Evolutionary conservation across 1,140 invertebrate genomes (phyloP).

Genomic region (Anastrepha obliqua): DNA sequence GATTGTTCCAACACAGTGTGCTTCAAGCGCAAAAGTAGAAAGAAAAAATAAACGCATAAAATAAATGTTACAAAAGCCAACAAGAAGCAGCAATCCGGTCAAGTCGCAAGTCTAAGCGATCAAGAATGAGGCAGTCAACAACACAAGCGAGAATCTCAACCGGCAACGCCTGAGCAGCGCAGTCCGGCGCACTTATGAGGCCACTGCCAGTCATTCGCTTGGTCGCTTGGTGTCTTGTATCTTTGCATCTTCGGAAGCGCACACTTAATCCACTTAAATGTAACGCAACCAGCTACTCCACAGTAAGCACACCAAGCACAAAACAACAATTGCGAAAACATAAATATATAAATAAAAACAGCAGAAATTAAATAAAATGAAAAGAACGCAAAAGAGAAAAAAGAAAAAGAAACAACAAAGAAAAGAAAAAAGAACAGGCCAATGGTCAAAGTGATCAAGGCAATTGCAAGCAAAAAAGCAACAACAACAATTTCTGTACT

Average conservation of each 20-base stretch:
- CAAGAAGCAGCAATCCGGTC: background rate
- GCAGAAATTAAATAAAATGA: conserved; percentile 17
- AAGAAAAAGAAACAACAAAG: background rate
- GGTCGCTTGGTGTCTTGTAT: background rate
- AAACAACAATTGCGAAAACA: background rate
- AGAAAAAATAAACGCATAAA: background rate
- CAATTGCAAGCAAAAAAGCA: background rate
- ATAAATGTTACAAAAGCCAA: background rate
- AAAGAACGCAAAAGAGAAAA: background rate
- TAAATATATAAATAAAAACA: background rate
- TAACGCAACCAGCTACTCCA: conserved; percentile 54
- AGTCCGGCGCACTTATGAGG: background rate
- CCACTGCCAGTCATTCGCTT: background rate
- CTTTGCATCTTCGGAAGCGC: conserved; percentile 51
- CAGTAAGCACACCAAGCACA: background rate
- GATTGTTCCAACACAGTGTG: background rate
- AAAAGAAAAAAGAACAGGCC: conserved; percentile 9
- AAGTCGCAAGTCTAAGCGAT: background rate
- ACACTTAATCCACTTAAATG: conserved; percentile 55
- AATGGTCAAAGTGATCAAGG: conserved; percentile 50
- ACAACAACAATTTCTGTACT: conserved; percentile 16
- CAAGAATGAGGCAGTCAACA: background rate
- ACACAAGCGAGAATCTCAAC: conserved; percentile 7
- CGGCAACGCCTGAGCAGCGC: conserved; percentile 37
- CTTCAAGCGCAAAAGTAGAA: background rate